Conservation (phyloP, 1,140 invertebrate genomes). For the Halyomorpha halys region DNA sequence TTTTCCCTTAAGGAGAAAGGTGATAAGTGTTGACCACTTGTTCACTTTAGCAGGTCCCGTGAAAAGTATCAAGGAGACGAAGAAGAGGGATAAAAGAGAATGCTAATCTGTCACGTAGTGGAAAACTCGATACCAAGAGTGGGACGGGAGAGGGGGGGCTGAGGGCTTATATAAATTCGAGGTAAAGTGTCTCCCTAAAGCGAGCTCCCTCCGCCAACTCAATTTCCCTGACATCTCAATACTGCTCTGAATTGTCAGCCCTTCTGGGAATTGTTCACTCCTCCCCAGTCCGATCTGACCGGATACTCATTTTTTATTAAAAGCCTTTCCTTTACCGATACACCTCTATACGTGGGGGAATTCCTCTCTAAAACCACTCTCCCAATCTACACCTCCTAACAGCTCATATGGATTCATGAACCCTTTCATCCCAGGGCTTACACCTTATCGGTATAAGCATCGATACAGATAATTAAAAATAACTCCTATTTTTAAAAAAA, state of each 20-base stretch:
- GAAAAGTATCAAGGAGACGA: too few species aligned
- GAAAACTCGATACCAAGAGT: constrained; percentile 8
- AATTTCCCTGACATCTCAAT: constrained; percentile 18
- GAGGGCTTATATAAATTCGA: constrained; percentile 17
- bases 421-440: too few species aligned
- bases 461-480: too few species aligned
- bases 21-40: too few species aligned
- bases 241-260: neutral
- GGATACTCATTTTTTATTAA: constrained; percentile 15
- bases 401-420: too few species aligned
- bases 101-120: constrained; percentile 17
- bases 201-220: constrained; percentile 3
- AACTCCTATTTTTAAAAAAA: too few species aligned
- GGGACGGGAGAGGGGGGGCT: neutral
- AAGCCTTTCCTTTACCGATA: constrained; percentile 7
- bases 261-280: constrained; percentile 7
- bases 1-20: too few species aligned
- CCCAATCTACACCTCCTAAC: too few species aligned
- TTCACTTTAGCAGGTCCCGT: too few species aligned
- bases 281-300: constrained; percentile 9
- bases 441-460: too few species aligned
- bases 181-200: constrained; percentile 13
- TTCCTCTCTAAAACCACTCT: too few species aligned
- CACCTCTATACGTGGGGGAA: too few species aligned
- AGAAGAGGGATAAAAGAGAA: constrained; percentile 5